Base-by-base conservation (phyloP, 2,888 invertebrate species). In the Philhelius pedissequus region DNA sequence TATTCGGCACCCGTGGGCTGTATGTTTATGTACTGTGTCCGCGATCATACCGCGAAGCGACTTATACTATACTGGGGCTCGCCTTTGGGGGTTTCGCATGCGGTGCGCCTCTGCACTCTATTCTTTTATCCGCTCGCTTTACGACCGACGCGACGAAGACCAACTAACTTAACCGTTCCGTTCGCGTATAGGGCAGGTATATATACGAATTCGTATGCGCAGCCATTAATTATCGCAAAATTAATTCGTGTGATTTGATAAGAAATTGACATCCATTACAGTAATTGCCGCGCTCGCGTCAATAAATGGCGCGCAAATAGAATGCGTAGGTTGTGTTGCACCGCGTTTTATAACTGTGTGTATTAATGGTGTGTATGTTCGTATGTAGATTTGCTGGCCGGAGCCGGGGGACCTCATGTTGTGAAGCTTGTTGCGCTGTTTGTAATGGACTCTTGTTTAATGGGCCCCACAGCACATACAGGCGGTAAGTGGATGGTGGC, bases 191-290 rank as follows among this genome's bases (percentile, higher is more conserved):
- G n/a, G n/a, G n/a, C 15, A 1, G 35, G 13, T 35, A n/a, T 9
- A 8, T 45, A 58, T 56, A 45, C 60, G 73, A 66, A 74, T 69
- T 66, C 86, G 84, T 77, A 84, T 86, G 77, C 76, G 81, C 80
- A 76, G 71, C 78, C 83, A 79, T 76, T 86, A 86, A 86, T 86
- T 87, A 87, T 86, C 86, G 84, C 73, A 52, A 84, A 87, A 87
- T 87, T 87, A 87, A 87, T 87, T 86, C 75, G 84, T 86, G 86
- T 81, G 86, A 83, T 86, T 86, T 86, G 86, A 86, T 86, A 86
- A 84, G 83, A 84, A 79, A 87, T 86, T 86, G 86, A 86, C 80
- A 87, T 81, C 81, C 86, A 86, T 86, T 86, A 86, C 81, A 71
- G 76, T 81, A 86, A 86, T 86, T 86, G 86, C 66, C 48, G 75